phyloP scores from a whole-genome alignment of 2,888 invertebrate species.

The Beris chalybata region DNA sequence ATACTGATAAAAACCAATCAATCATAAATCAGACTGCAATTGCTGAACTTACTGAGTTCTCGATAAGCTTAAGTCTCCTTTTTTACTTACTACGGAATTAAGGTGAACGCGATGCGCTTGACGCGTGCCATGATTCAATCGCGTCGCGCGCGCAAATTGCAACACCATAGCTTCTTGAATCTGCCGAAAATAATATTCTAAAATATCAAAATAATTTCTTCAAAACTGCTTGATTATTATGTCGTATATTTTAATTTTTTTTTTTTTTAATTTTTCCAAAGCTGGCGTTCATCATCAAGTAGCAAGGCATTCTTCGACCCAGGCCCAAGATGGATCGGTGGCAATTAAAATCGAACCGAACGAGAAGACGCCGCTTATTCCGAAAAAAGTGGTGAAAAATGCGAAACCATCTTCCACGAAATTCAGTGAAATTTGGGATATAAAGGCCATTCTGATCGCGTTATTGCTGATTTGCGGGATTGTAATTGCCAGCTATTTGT shows the following conservation, averaged over 20 bases:
- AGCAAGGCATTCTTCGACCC: neutral
- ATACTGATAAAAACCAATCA: too few relatives aligned
- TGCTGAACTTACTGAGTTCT: too few relatives aligned
- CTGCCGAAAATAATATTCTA: too few relatives aligned
- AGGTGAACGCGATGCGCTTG: too few relatives aligned
- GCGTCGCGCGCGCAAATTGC: too few relatives aligned
- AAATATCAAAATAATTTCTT: too few relatives aligned
- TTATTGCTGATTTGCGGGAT: slow-evolving; percentile 44
- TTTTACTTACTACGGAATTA: too few relatives aligned
- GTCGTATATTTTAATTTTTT: neutral
- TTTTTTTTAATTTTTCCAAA: neutral
- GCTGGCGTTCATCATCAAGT: slow-evolving; percentile 24
- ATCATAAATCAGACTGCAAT: too few relatives aligned
- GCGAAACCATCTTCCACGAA: neutral
- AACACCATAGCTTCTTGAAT: too few relatives aligned
- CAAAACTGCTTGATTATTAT: too few relatives aligned
- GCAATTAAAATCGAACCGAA: slow-evolving; percentile 42
- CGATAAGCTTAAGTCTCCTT: too few relatives aligned
- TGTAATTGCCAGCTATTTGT: slow-evolving; percentile 48
- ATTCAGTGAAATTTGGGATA: neutral
- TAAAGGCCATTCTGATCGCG: slow-evolving; percentile 10
- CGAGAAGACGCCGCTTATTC: slow-evolving; percentile 44
- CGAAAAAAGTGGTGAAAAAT: slow-evolving; percentile 22
- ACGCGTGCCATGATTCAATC: too few relatives aligned
- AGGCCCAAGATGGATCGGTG: slow-evolving; percentile 33